These are phyloP conservation scores for Gallinago solitaria DNA, from an alignment of 2,797 vertebrate species.

Conservation along the genomic window DNA sequence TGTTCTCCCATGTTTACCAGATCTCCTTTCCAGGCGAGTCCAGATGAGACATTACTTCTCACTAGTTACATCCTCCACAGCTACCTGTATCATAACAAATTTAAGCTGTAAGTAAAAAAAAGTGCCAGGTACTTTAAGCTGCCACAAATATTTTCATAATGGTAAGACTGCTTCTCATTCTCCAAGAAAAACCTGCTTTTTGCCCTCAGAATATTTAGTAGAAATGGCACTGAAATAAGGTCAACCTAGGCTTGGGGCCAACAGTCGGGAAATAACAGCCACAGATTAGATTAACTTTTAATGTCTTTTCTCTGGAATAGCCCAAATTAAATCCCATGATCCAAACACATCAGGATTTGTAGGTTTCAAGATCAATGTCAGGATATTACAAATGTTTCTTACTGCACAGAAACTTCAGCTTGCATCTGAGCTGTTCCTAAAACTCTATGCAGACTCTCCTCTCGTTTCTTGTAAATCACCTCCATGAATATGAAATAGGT, in stretches of 20 bases:
- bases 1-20: not conserved
- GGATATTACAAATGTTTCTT: not conserved
- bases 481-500: constrained; percentile 22
- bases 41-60: not conserved
- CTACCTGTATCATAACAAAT: not conserved
- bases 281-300: not conserved
- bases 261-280: not conserved
- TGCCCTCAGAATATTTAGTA: not conserved
- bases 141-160: not conserved
- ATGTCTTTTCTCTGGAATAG: not conserved
- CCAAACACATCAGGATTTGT: not conserved
- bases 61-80: not conserved
- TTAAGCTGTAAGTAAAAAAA: not conserved
- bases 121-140: not conserved
- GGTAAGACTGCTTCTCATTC: not conserved
- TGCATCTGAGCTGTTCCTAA: not conserved
- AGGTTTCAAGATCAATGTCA: not conserved
- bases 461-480: not conserved
- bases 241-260: not conserved
- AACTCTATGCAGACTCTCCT: not conserved
- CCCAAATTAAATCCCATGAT: not conserved
- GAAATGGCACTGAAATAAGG: not conserved
- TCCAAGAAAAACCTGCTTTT: not conserved
- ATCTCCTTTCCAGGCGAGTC: not conserved
- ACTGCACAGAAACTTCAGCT: not conserved